A percentile compares a stretch with the other conserved stretches of the same genome.
Conservation (phyloP, 2,797 vertebrate genomes). For the Hybognathus amarus region DNA sequence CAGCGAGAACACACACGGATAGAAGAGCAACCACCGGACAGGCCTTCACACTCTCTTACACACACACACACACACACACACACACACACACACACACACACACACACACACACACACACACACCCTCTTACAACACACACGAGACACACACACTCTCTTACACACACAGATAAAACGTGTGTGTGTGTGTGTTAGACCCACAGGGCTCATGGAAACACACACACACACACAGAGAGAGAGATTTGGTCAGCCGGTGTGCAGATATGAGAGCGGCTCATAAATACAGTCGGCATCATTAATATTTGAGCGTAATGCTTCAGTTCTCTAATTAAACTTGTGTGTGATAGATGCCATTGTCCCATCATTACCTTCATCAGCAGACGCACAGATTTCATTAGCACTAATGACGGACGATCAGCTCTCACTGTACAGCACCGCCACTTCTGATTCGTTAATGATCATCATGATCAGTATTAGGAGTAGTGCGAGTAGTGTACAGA, state of each 20-base stretch:
- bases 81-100: too few relatives aligned
- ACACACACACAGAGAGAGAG: neutral
- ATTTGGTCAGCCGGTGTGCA: conserved; percentile 22
- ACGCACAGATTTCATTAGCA: conserved; percentile 31
- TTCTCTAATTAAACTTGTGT: conserved; percentile 82
- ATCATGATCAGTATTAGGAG: neutral
- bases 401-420: conserved; percentile 34
- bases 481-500: neutral
- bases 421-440: conserved; percentile 62
- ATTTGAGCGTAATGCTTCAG: conserved; percentile 84
- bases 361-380: conserved; percentile 67
- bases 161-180: too few relatives aligned
- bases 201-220: conserved; percentile 18
- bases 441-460: too few relatives aligned
- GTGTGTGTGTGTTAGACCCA: neutral
- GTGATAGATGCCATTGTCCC: conserved; percentile 81
- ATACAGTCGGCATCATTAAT: conserved; percentile 85
- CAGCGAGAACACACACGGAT: neutral
- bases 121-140: conserved; percentile 11
- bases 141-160: too few relatives aligned
- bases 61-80: neutral
- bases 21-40: neutral
- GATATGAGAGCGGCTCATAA: conserved; percentile 77
- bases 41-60: conserved; percentile 1
- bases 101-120: neutral